Base-by-base conservation (phyloP, 2,113 vertebrate genomes). In the Misgurnus mizolepis region DNA sequence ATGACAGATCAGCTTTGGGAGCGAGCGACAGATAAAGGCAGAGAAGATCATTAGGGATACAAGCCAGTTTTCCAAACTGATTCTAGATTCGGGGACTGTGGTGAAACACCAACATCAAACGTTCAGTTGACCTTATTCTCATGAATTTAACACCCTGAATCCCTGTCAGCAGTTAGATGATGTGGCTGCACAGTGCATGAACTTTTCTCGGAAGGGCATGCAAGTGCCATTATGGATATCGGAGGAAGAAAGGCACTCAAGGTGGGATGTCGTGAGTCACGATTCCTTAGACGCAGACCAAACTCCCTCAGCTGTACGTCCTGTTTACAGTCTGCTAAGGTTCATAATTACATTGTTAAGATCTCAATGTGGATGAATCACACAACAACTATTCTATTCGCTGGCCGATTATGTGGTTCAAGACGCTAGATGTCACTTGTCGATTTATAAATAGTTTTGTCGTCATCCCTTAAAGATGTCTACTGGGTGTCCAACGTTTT, bases 281-380 rank as follows among this genome's bases (percentile, higher is more conserved):
- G 50, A 17, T 18, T 45, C 58, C 58, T 79, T 7, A 66, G 73
- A 69, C 68, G 3, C 40, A 82, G 74, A 77, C 76, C 45, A 80
- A 78, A 79, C 61, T 69, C 53, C 81, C 77, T 73, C 67, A 55
- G 34, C 68, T 67, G 11, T 17, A 27, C 45, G 66, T 82, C 76
- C 76, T 80, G 83, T 85, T 86, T 83, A 80, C 69, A 27, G 34
- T 78, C 76, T 41, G 43, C 71, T 76, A 71, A 79, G 60, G 70
- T 68, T 75, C 76, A 62, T 82, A 85, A 85, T 84, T 67, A 41
- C 65, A 18, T 5, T 56, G 60, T 85, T 82, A 71, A 82, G 66
- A 45, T 34, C 61, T 27, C 11, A 17, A 56, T 49, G 15, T 61
- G 43, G 75, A 79, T 77, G 69, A 82, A 79, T 45, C 18, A 10